Conservation (phyloP, 2,113 vertebrate species). For the Pygoscelis antarcticus region DNA sequence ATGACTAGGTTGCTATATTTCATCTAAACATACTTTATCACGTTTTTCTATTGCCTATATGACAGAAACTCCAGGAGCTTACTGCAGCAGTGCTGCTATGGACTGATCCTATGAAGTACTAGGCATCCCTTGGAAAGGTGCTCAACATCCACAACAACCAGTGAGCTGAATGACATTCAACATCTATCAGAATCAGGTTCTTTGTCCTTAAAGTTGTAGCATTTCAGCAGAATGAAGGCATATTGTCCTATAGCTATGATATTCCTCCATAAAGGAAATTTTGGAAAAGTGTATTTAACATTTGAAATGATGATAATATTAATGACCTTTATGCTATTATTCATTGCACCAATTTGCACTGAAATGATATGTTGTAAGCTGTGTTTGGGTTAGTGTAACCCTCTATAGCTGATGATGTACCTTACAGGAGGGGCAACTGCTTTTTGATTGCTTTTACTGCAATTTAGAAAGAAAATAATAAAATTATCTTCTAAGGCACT, state of each 20-base stretch:
- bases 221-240: background rate
- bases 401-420: background rate
- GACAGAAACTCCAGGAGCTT: background rate
- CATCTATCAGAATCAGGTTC: background rate
- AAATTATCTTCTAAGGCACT: background rate
- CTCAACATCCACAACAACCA: background rate
- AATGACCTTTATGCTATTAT: background rate
- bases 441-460: background rate
- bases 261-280: background rate
- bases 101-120: background rate
- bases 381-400: background rate
- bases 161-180: background rate
- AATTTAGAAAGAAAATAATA: background rate
- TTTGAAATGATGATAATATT: background rate
- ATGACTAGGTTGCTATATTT: background rate
- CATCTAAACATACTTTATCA: background rate
- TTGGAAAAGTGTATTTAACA: background rate
- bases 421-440: fast-evolving
- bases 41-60: background rate
- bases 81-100: background rate
- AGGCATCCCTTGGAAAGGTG: background rate
- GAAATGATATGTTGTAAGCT: background rate
- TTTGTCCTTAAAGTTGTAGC: background rate
- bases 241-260: background rate
- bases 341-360: background rate